A percentile compares a stretch with the other conserved stretches of the same genome.
Conservation (phyloP, 1,140 invertebrate species). For the Sipha flava region DNA sequence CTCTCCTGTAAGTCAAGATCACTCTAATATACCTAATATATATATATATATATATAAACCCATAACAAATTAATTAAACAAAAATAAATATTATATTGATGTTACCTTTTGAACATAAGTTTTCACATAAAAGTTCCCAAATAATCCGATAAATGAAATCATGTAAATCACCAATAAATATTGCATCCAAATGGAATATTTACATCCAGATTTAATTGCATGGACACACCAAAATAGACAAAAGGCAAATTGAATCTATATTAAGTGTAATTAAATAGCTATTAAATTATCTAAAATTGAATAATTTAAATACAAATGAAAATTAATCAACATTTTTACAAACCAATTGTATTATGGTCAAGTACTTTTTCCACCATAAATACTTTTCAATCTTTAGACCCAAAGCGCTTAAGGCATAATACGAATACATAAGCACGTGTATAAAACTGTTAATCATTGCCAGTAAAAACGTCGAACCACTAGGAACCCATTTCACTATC, state of each 20-base stretch:
- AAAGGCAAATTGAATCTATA: constrained; percentile 77
- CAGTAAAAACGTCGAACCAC: constrained; percentile 78
- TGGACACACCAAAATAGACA: constrained; percentile 74
- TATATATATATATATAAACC: too few relatives aligned
- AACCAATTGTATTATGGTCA: constrained; percentile 71
- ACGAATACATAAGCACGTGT: constrained; percentile 84
- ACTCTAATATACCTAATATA: too few relatives aligned
- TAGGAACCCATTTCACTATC: constrained; percentile 93
- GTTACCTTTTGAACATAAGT: constrained; percentile 68
- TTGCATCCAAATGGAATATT: constrained; percentile 90
- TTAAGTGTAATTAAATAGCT: too few relatives aligned
- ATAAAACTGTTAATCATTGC: constrained; percentile 86
- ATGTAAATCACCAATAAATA: constrained; percentile 84
- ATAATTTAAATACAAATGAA: too few relatives aligned
- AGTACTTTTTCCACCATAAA: constrained; percentile 91
- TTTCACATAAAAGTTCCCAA: constrained; percentile 83
- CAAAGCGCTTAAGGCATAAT: constrained; percentile 77
- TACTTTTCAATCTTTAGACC: constrained; percentile 55
- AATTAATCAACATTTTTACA: constrained; percentile 41
- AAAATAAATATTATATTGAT: too few relatives aligned
- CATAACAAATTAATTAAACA: too few relatives aligned
- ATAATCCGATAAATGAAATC: constrained; percentile 80
- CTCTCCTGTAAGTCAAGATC: too few relatives aligned
- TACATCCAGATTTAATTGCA: constrained; percentile 71
- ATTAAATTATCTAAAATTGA: too few relatives aligned